Evolutionary conservation across 1,140 invertebrate species (phyloP).

Genomic region (Zophobas morio): DNA sequence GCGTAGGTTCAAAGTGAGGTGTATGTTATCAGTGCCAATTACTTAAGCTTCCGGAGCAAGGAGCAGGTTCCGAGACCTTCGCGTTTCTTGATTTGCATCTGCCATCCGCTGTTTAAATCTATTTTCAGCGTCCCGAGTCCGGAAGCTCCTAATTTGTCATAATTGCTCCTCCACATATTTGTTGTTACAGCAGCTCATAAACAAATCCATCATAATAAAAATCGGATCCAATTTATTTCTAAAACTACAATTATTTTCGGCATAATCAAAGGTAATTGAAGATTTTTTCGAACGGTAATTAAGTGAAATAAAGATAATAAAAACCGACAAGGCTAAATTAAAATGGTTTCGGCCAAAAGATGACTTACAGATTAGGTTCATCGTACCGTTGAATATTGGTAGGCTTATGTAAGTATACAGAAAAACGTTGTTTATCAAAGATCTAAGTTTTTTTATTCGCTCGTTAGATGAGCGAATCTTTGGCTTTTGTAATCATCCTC

Average conservation of each 20-base stretch:
- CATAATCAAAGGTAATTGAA: conserved; percentile 24
- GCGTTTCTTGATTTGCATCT: conserved; percentile 1
- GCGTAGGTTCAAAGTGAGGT: no score
- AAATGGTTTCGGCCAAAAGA: background rate
- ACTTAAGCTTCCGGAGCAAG: background rate
- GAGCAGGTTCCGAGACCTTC: background rate
- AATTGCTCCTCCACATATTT: conserved; percentile 3
- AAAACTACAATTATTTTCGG: background rate
- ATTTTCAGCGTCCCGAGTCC: background rate
- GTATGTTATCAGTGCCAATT: background rate
- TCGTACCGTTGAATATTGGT: conserved; percentile 7
- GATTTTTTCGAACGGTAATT: background rate
- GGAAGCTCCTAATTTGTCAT: conserved; percentile 25
- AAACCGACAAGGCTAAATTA: background rate
- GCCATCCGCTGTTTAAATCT: conserved; percentile 11
- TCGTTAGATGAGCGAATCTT: background rate
- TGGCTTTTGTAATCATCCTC: background rate
- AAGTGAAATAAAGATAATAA: background rate
- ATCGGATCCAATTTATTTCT: background rate
- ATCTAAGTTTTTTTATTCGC: background rate
- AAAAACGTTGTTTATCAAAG: background rate
- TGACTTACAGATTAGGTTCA: conserved; percentile 14
- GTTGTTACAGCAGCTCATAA: background rate
- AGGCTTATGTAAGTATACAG: background rate
- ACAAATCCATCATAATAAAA: conserved; percentile 19